A percentile compares a stretch with the other conserved stretches of the same genome.
Evolutionary conservation across 2,888 invertebrate genomes (phyloP).

Genomic region (Pantelozetes paolii): DNA sequence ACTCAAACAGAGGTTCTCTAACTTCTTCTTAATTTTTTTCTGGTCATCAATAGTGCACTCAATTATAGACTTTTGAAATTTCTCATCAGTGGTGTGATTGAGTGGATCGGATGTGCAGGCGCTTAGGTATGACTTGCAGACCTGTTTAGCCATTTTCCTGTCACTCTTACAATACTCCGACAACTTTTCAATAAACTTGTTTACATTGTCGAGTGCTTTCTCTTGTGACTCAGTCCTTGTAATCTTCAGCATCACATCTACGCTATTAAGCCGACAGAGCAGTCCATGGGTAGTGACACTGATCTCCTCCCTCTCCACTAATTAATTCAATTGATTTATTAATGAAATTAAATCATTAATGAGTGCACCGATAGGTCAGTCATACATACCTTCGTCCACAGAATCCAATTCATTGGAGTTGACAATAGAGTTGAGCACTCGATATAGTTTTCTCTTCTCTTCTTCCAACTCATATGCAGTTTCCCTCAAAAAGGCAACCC

Average conservation of each 20-base stretch:
- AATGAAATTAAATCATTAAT: not conserved
- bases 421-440: slow-evolving; percentile 33
- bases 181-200: slow-evolving; percentile 51
- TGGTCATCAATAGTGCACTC: slow-evolving; percentile 56
- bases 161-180: slow-evolving; percentile 49
- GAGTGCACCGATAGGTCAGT: not conserved
- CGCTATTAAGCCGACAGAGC: slow-evolving; percentile 52
- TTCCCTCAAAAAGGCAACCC: slow-evolving; percentile 40
- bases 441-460: slow-evolving; percentile 38
- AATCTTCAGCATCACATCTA: slow-evolving; percentile 52
- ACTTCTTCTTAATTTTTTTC: slow-evolving; percentile 51
- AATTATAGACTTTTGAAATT: slow-evolving; percentile 52
- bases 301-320: slow-evolving; percentile 54
- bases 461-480: slow-evolving; percentile 39
- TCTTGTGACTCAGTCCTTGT: slow-evolving; percentile 53
- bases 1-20: slow-evolving; percentile 44
- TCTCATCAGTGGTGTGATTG: slow-evolving; percentile 50
- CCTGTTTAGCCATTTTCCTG: slow-evolving; percentile 47
- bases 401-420: slow-evolving; percentile 2
- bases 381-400: slow-evolving; percentile 32
- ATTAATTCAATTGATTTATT: not conserved
- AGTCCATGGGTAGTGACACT: slow-evolving; percentile 53
- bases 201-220: slow-evolving; percentile 51
- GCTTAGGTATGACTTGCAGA: slow-evolving; percentile 52
- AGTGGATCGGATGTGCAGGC: slow-evolving; percentile 52